Percentiles rank a stretch among this genome's conserved stretches.
Evolutionary conservation across 2,888 invertebrate genomes (phyloP).

Genomic region (Suillia variegata): DNA sequence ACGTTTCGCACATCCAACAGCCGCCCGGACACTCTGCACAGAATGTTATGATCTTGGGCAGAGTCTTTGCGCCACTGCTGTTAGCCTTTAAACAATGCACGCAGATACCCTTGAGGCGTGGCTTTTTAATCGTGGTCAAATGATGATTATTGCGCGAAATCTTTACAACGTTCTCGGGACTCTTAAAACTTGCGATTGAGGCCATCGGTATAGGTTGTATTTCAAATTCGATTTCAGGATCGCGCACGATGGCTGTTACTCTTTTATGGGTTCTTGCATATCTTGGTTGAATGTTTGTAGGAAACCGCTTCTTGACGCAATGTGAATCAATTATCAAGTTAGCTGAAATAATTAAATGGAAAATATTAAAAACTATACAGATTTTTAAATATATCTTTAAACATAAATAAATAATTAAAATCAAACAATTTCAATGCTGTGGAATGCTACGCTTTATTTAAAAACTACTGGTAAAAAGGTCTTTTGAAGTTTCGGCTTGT

Average conservation of each 20-base stretch:
- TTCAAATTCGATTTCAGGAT: too few relatives aligned
- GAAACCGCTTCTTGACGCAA: too few relatives aligned
- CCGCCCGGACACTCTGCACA: slow-evolving; percentile 57
- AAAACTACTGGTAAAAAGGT: slow-evolving; percentile 33
- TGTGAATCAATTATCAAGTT: too few relatives aligned
- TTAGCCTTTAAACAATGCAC: slow-evolving; percentile 53
- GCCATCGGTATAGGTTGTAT: too few relatives aligned
- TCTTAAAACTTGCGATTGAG: slow-evolving; percentile 25
- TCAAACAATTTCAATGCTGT: too few relatives aligned
- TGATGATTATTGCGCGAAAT: slow-evolving; percentile 48
- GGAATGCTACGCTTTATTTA: slow-evolving; percentile 13
- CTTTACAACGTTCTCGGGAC: slow-evolving; percentile 48
- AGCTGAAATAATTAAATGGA: too few relatives aligned
- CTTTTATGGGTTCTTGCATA: too few relatives aligned
- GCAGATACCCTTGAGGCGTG: slow-evolving; percentile 55
- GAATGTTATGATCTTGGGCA: slow-evolving; percentile 52
- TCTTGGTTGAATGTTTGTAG: too few relatives aligned
- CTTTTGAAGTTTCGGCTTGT: slow-evolving; percentile 39
- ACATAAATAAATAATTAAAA: too few relatives aligned
- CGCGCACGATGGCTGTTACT: too few relatives aligned
- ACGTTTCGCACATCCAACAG: slow-evolving; percentile 57
- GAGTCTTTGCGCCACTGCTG: slow-evolving; percentile 27
- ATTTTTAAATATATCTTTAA: too few relatives aligned
- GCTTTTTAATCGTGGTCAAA: slow-evolving; percentile 49
- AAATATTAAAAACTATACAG: too few relatives aligned